Conservation (phyloP, 2,797 vertebrate species). For the Danio jaintianensis region DNA sequence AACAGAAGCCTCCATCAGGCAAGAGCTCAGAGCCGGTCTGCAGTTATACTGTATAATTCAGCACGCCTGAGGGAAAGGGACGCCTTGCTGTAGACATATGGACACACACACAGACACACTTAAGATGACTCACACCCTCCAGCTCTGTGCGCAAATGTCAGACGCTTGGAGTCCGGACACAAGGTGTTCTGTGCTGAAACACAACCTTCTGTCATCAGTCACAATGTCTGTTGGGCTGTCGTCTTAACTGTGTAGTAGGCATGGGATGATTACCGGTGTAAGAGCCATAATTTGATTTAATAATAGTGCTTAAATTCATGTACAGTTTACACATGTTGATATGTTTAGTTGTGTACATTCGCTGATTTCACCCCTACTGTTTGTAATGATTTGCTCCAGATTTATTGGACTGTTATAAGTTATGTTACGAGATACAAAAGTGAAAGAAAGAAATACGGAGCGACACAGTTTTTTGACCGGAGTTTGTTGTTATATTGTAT, state of each 20-base stretch:
- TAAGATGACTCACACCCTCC: slow-evolving; percentile 32
- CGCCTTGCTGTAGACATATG: slow-evolving; percentile 27
- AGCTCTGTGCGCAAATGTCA: not conserved
- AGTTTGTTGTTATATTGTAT: no score
- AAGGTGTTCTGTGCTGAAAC: slow-evolving; percentile 4
- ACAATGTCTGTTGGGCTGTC: not conserved
- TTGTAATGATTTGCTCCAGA: no score
- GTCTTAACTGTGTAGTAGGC: not conserved
- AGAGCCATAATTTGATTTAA: no score
- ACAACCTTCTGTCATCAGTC: not conserved
- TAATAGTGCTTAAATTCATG: no score
- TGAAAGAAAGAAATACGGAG: no score
- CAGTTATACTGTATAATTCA: slow-evolving; percentile 32
- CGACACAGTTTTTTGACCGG: no score
- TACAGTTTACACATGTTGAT: no score
- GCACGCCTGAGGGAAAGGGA: slow-evolving; percentile 11
- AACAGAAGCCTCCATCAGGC: slow-evolving; percentile 21
- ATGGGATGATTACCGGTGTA: not conserved
- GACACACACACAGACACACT: not conserved
- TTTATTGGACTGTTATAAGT: no score
- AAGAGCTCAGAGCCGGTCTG: slow-evolving; percentile 19
- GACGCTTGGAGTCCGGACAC: not conserved
- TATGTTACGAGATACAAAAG: no score
- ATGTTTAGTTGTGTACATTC: no score
- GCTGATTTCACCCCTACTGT: no score